These are phyloP conservation scores for Trichopria drosophilae DNA, from an alignment of 2,888 invertebrate genomes.

Conservation along the genomic window DNA sequence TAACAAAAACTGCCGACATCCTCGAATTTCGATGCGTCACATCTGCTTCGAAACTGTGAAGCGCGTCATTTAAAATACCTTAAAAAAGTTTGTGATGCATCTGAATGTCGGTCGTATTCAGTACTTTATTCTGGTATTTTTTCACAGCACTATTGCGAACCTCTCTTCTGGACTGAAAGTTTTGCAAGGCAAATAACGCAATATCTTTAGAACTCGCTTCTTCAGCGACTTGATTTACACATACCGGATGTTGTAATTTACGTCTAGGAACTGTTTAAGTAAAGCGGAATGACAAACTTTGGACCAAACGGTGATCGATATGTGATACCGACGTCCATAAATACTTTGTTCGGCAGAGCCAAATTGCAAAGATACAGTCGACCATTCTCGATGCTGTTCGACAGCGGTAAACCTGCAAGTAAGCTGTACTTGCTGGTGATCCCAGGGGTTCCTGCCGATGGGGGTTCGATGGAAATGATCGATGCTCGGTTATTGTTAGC, in stretches of 20 bases:
- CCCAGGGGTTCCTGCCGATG: conserved; percentile 68
- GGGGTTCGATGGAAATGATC: conserved; percentile 76
- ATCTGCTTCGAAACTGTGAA: too few relatives aligned
- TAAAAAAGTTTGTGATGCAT: too few relatives aligned
- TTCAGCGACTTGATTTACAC: too few relatives aligned
- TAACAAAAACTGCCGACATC: too few relatives aligned
- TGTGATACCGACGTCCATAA: conserved; percentile 72
- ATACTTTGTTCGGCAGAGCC: conserved; percentile 78
- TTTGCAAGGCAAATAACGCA: too few relatives aligned
- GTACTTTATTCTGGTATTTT: background rate
- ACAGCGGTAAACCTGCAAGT: conserved; percentile 71
- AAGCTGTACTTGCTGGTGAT: conserved; percentile 70
- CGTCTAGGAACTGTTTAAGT: conserved; percentile 58
- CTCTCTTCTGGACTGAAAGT: background rate
- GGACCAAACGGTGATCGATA: conserved; percentile 86
- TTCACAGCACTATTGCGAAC: background rate
- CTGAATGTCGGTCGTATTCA: too few relatives aligned
- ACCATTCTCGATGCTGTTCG: conserved; percentile 67
- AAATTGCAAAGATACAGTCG: conserved; percentile 84
- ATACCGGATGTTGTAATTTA: too few relatives aligned
- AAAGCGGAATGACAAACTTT: conserved; percentile 78
- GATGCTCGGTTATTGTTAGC: conserved; percentile 72
- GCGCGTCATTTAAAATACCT: too few relatives aligned
- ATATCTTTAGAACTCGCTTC: too few relatives aligned
- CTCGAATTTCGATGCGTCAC: too few relatives aligned